These are phyloP conservation scores for Sandelia bainsii DNA, from an alignment of 2,797 vertebrate genomes.

Conservation along the genomic window DNA sequence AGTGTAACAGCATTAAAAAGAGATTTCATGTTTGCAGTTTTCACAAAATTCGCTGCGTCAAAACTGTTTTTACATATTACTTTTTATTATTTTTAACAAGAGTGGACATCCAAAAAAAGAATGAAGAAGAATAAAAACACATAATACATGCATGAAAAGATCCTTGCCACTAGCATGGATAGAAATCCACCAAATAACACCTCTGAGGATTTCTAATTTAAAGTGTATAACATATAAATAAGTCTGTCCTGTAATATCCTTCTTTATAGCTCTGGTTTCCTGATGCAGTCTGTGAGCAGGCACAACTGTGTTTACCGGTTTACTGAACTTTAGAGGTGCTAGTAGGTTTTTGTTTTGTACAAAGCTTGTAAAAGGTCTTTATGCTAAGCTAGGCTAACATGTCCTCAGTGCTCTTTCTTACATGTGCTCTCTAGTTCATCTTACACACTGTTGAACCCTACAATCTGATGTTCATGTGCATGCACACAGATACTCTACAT, in stretches of 20 bases:
- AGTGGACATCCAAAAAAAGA: too few species aligned
- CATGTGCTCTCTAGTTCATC: slow-evolving; percentile 7
- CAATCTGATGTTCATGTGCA: slow-evolving; percentile 9
- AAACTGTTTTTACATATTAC: too few species aligned
- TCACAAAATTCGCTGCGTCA: not conserved
- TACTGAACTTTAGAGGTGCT: not conserved
- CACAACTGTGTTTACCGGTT: not conserved
- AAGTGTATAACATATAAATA: not conserved
- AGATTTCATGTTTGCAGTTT: not conserved
- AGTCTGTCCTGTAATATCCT: not conserved
- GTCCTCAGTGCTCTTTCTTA: not conserved
- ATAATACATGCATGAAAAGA: too few species aligned
- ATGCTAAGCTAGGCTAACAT: not conserved
- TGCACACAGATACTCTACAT: slow-evolving; percentile 2
- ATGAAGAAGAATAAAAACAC: too few species aligned
- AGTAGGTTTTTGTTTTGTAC: too few species aligned
- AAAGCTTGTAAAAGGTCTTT: too few species aligned
- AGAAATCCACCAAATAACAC: not conserved
- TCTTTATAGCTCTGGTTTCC: too few species aligned
- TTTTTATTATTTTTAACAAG: too few species aligned
- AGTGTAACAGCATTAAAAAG: not conserved
- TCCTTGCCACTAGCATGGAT: not conserved
- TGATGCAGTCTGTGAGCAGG: not conserved
- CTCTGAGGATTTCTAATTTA: not conserved
- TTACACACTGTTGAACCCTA: not conserved